A percentile compares a stretch with the other conserved stretches of the same genome.
Evolutionary conservation across 53 echinoderm and acorn worm genomes (phyloP).

Genomic region (Luidia sarsii): DNA sequence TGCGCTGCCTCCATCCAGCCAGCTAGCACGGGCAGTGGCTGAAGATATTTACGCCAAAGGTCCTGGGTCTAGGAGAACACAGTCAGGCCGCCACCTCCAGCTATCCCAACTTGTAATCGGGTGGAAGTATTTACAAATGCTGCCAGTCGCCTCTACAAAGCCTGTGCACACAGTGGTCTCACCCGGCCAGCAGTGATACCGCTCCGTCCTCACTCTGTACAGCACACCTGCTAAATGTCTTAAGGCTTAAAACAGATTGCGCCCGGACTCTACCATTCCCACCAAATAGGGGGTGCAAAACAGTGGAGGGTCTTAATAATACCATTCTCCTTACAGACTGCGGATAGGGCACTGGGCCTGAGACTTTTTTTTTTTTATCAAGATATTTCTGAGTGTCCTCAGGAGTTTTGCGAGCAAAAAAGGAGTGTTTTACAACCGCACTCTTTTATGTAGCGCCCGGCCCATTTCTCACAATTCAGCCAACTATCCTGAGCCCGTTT

Average conservation of each 20-base stretch:
- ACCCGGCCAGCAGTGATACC: constrained; percentile 44
- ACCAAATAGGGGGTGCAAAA: constrained; percentile 1
- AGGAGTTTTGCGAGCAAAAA: constrained; percentile 11
- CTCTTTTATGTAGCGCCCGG: neutral
- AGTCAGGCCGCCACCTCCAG: constrained; percentile 33
- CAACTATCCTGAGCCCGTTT: constrained; percentile 19
- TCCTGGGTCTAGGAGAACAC: constrained; percentile 11
- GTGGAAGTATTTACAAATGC: constrained; percentile 49
- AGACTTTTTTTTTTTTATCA: no score
- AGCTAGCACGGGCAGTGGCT: neutral
- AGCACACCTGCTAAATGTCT: constrained; percentile 57
- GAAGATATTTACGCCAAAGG: neutral
- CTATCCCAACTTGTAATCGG: constrained; percentile 57
- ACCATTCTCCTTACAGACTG: neutral
- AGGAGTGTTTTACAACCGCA: neutral
- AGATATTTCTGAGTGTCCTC: constrained; percentile 16
- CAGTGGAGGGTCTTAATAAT: constrained; percentile 13
- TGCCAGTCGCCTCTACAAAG: constrained; percentile 39
- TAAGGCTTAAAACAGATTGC: constrained; percentile 49
- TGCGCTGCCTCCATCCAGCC: constrained; percentile 4
- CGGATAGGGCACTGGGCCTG: neutral
- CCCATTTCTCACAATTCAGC: constrained; percentile 9
- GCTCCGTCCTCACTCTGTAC: constrained; percentile 30
- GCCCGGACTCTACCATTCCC: constrained; percentile 31
- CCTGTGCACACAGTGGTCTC: constrained; percentile 39